Evolutionary conservation across 2,797 vertebrate species (phyloP).

Genomic region (Cyclopterus lumpus): DNA sequence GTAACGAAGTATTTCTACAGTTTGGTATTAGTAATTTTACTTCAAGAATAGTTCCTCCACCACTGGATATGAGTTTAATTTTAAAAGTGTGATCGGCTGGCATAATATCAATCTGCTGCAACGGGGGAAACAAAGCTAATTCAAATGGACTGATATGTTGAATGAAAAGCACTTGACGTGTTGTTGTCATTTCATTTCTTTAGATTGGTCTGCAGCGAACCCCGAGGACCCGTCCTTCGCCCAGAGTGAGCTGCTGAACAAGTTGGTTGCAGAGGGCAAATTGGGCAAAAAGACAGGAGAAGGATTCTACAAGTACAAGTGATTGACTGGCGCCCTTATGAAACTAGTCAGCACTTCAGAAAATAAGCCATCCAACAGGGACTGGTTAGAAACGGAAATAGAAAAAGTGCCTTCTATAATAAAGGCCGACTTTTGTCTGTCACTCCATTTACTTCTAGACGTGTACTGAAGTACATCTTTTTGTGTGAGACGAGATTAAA

Average conservation of each 20-base stretch:
- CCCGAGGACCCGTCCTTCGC: slow-evolving; percentile 88
- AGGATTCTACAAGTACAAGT: slow-evolving; percentile 96
- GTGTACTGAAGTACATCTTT: slow-evolving; percentile 14
- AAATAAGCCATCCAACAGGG: not conserved
- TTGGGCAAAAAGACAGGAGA: slow-evolving; percentile 93
- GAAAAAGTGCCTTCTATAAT: slow-evolving; percentile 28
- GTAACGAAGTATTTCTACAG: not conserved
- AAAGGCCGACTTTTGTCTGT: slow-evolving; percentile 15
- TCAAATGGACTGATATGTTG: not conserved
- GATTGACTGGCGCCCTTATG: slow-evolving; percentile 44
- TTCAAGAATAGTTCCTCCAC: not conserved
- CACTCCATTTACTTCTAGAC: slow-evolving; percentile 1
- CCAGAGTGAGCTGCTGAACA: slow-evolving; percentile 86
- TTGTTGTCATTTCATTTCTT: not conserved
- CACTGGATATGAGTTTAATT: not conserved
- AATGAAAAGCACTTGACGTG: not conserved
- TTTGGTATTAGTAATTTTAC: not conserved
- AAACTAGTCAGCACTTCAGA: not conserved
- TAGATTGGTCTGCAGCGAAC: slow-evolving; percentile 90
- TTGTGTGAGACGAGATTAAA: slow-evolving; percentile 11
- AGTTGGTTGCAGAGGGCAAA: slow-evolving; percentile 93
- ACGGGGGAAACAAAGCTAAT: not conserved
- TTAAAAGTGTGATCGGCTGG: not conserved
- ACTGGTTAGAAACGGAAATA: not conserved
- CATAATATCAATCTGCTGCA: not conserved